Evolutionary conservation across 1,140 invertebrate species (phyloP).

Genomic region (Diprion similis): DNA sequence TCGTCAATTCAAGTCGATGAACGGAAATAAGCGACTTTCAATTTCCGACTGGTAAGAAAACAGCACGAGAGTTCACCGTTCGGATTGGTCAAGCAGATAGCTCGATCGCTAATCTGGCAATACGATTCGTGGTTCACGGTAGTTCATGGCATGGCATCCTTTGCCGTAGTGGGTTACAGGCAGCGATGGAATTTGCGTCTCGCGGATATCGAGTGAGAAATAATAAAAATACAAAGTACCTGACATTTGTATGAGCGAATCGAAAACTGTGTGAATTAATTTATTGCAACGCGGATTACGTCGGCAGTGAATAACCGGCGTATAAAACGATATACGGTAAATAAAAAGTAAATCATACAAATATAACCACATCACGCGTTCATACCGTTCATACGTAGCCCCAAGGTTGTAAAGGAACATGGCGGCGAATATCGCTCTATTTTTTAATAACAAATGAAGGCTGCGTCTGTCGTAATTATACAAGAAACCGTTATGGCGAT

Average conservation of each 20-base stretch:
- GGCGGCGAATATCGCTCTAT: conserved; percentile 1
- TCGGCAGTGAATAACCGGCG: too few relatives aligned
- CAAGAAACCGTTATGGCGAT: not conserved
- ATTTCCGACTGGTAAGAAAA: too few relatives aligned
- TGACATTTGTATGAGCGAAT: too few relatives aligned
- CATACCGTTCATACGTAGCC: not conserved
- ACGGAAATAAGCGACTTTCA: too few relatives aligned
- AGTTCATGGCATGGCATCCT: too few relatives aligned
- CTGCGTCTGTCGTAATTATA: not conserved
- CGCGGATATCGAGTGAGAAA: too few relatives aligned
- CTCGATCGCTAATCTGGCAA: not conserved
- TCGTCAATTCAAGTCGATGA: too few relatives aligned
- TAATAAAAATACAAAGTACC: too few relatives aligned
- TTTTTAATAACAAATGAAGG: conserved; percentile 8
- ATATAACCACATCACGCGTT: not conserved
- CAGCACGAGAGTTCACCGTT: not conserved
- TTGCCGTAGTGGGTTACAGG: not conserved
- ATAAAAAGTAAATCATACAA: not conserved
- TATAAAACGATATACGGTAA: too few relatives aligned
- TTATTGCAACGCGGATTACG: too few relatives aligned
- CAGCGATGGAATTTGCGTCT: not conserved
- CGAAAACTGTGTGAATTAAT: too few relatives aligned
- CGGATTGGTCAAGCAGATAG: not conserved
- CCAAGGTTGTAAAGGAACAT: not conserved
- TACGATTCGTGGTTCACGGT: not conserved